Evolutionary conservation across 2,888 invertebrate species (phyloP).

Genomic region (Scelioninae gen. 2): DNA sequence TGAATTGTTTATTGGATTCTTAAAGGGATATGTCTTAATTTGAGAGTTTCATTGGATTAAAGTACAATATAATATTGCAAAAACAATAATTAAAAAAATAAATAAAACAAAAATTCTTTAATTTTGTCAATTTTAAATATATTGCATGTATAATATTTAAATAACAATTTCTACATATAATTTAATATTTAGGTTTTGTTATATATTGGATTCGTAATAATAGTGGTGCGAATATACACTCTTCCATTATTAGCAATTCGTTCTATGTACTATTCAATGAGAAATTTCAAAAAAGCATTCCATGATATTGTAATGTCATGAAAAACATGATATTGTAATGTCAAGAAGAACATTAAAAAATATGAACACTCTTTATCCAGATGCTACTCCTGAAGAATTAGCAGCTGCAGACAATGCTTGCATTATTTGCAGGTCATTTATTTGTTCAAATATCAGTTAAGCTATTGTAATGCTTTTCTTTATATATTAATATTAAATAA

Average conservation of each 20-base stretch:
- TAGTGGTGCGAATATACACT: slow-evolving; percentile 98
- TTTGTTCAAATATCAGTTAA: neutral
- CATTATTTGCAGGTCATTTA: slow-evolving; percentile 90
- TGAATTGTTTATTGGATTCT: slow-evolving; percentile 93
- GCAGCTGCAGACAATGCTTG: slow-evolving; percentile 97
- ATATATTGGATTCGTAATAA: slow-evolving; percentile 93
- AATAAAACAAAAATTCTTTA: no score
- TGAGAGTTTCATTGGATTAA: no score
- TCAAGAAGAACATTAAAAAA: slow-evolving; percentile 97
- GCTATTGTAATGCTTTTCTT: no score
- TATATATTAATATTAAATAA: neutral
- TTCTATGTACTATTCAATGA: slow-evolving; percentile 99
- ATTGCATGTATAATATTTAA: no score
- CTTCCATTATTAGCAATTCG: slow-evolving; percentile 98
- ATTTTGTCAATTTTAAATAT: no score
- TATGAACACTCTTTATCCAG: slow-evolving; percentile 98
- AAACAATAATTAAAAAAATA: no score
- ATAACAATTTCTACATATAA: no score
- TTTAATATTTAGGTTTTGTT: slow-evolving; percentile 83
- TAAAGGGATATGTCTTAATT: slow-evolving; percentile 80
- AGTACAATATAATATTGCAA: no score
- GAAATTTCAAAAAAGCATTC: slow-evolving; percentile 97
- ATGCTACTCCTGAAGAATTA: slow-evolving; percentile 94
- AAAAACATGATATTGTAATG: no score
- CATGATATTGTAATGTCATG: slow-evolving; percentile 98